These are phyloP conservation scores for Heliopora coerulea DNA, from an alignment of 92 coral and sea anemone genomes.

Conservation along the genomic window DNA sequence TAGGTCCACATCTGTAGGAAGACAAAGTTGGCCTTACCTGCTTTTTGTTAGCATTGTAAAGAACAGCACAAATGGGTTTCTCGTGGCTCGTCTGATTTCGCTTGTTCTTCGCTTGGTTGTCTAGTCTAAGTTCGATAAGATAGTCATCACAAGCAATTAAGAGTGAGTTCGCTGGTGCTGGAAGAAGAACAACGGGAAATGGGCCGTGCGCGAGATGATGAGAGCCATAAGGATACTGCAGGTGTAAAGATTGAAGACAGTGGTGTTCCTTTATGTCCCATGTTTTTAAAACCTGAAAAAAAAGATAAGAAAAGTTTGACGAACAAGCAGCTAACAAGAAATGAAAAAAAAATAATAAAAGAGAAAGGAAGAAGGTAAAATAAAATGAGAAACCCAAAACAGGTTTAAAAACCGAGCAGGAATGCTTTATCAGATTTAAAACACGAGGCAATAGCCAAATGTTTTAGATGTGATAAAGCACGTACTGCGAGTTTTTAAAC, in stretches of 20 bases:
- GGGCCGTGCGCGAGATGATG: constrained; percentile 93
- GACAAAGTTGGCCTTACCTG: too few species aligned
- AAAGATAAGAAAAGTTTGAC: not conserved
- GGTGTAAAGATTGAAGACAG: constrained; percentile 75
- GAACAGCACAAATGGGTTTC: constrained; percentile 75
- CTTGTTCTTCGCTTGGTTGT: constrained; percentile 56
- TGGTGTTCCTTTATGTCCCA: constrained; percentile 91
- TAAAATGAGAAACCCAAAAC: too few species aligned
- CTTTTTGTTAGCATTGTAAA: constrained; percentile 70
- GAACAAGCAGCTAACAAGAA: too few species aligned
- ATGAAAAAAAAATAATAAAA: too few species aligned
- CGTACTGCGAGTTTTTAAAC: too few species aligned
- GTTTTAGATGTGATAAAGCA: too few species aligned
- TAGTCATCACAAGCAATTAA: constrained; percentile 81
- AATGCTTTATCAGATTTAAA: too few species aligned
- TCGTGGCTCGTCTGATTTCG: constrained; percentile 73
- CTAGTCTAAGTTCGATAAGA: constrained; percentile 76
- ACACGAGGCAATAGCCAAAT: too few species aligned
- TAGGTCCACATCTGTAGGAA: too few species aligned
- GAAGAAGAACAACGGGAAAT: constrained; percentile 73
- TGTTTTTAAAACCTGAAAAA: constrained; percentile 71
- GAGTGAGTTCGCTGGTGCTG: constrained; percentile 75
- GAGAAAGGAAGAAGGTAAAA: too few species aligned
- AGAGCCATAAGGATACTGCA: constrained; percentile 88
- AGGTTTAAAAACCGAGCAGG: too few species aligned